Base-by-base conservation (phyloP, 2,113 vertebrate genomes). In the Ctenomys sociabilis region DNA sequence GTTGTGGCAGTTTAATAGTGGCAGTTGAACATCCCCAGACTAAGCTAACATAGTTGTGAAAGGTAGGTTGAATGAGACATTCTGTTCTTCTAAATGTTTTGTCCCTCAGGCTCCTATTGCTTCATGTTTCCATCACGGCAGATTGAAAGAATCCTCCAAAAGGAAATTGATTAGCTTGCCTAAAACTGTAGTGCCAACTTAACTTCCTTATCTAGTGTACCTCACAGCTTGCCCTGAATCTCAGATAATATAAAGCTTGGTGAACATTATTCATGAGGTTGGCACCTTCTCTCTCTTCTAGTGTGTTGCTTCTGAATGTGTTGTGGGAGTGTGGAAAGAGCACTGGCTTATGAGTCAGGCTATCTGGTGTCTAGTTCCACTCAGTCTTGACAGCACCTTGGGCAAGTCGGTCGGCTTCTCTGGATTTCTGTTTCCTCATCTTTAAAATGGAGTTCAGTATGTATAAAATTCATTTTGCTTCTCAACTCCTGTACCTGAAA, bases 81-180 rank as follows among this genome's bases (percentile, higher is more conserved):
- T 94, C 94, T 97, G 95, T 96, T 96, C 96, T 96, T 90, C 78
- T 97, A 26, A 87, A 40, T 96, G 93, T 97, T 96, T 63, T 90
- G 87, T 96, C 88, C 82, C 75, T 90, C n/a, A 81, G 93, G 85
- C 96, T 95, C 78, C 93, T 96, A 16, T 89, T 66, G 90, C 96
- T 95, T 95, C 45, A 97, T 90, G 52, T 57, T 57, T 57, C 54
- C 54, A 57, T 57, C 54, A 19, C 19, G 54, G 54, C 54, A 57
- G 54, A 5, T 85, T 89, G 93, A 85, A 81, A 88, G 88, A 85
- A 82, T 45, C 75, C 80, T 77, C 52, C 49, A 40, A 96, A 84
- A 92, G 85, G 84, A 94, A 94, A 89, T 28, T 26, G 80, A 35
- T 72, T 78, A 89, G 77, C 85, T 95, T 94, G 81, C 90, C 81